phyloP scores from a whole-genome alignment of 2,797 vertebrate genomes.

The Psittacula derbiana region DNA sequence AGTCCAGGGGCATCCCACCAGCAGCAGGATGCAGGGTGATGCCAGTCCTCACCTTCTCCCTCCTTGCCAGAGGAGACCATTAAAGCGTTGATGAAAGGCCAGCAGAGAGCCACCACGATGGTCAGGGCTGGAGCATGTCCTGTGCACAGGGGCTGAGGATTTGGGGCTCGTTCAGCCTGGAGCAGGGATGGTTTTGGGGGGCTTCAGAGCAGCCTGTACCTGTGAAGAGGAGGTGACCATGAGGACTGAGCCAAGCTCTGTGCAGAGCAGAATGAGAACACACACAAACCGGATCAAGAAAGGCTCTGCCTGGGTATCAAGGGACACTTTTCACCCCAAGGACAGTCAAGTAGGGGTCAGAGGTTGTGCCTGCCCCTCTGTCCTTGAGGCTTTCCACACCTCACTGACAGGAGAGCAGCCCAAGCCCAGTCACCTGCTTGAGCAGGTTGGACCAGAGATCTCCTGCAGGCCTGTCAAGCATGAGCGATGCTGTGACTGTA shows the following conservation, averaged over 20 bases:
- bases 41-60: background rate
- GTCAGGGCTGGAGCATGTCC: background rate
- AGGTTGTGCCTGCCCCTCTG: background rate
- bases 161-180: background rate
- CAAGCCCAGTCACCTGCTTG: background rate
- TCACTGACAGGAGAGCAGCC: background rate
- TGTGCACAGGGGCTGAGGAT: background rate
- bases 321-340: background rate
- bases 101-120: background rate
- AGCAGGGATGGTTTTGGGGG: background rate
- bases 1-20: background rate
- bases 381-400: background rate
- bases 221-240: rapidly evolving
- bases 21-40: rapidly evolving
- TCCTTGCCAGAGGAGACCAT: background rate
- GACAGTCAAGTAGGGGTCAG: background rate
- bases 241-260: background rate
- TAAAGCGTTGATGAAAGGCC: background rate
- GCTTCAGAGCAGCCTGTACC: background rate
- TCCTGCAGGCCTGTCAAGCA: rapidly evolving
- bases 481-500: rapidly evolving
- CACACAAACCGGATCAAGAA: background rate
- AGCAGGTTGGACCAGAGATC: background rate
- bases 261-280: background rate
- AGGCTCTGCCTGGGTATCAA: background rate